These are phyloP conservation scores for Hormiphora californensis DNA, from an alignment of 37 sponge, comb jelly and placozoan species.

Conservation along the genomic window DNA sequence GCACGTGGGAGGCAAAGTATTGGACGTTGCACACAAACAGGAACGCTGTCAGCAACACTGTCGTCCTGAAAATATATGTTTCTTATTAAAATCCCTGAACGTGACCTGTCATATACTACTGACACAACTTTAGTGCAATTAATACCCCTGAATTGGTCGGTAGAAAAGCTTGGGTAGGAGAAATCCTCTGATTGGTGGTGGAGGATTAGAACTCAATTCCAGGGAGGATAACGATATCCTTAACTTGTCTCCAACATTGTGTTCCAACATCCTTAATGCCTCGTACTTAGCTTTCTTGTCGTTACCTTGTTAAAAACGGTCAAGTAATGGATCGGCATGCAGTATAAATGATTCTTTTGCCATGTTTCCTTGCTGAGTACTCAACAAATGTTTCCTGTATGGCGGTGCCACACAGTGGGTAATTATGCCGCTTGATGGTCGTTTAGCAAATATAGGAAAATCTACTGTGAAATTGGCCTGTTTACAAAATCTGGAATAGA, in stretches of 20 bases:
- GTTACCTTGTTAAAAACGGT: no score
- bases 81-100: neutral
- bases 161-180: conserved; percentile 10
- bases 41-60: conserved; percentile 16
- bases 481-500: no score
- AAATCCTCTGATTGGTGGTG: neutral
- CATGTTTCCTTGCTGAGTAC: no score
- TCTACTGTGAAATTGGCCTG: no score
- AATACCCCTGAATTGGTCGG: conserved; percentile 37
- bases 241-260: conserved; percentile 21
- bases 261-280: neutral
- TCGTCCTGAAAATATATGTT: neutral
- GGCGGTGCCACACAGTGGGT: no score
- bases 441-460: no score
- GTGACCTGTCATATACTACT: neutral
- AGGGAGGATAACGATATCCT: neutral
- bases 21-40: conserved; percentile 48
- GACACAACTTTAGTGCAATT: neutral
- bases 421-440: no score
- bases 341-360: no score
- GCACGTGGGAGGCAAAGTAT: conserved; percentile 43
- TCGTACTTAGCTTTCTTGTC: neutral
- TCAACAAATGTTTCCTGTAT: no score
- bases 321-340: no score
- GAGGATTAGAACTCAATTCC: neutral